Base-by-base conservation (phyloP, 2,888 invertebrate species). In the Ecliptopera silaceata region DNA sequence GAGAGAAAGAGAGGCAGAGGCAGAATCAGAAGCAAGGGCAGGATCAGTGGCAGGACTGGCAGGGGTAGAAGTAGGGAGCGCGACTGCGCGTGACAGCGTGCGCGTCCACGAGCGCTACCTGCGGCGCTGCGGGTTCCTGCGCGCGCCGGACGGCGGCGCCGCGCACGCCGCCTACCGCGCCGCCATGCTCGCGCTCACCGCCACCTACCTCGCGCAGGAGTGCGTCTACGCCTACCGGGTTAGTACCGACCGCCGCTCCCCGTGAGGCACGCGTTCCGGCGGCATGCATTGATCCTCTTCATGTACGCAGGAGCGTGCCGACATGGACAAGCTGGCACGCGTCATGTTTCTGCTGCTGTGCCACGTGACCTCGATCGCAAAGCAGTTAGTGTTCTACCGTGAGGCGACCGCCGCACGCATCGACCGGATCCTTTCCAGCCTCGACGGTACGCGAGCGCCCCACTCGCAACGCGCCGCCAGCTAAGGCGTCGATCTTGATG, bases 341-440 rank as follows among this genome's bases (percentile, higher is more conserved):
- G 89, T 88, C 55, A 80, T 89, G 87, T 89, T 89, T 66, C 75
- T 90, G 61, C 74, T 89, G 65, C 78, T 90, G 55, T 89, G 89
- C 63, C 90, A 89, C 72, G 71, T 89, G 52, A 88, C 89, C 6
- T 85, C 88, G 3, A 69, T 87, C 57, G 81, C 68, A 15, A 90
- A 90, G 72, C 90, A 89, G 67, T 20, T 83, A 17, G 81, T 82
- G 38, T 85, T 90, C 65, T 72, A 76, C 55, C n/a, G 50, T 11
- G 68, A 65, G 53, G 72, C 73, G 10, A 67, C 66, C 57, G 74
- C 74, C 5, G 61, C 58, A 4, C 59, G 55, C 18, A 65, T 77
- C 36, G 71, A 77, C 51, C 52, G 34, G n/a, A 50, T 77, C 56
- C 46, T 77, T 17, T 36, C 39, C 2, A 56, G 58, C 3, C 64